Base-by-base conservation (phyloP, 2,888 invertebrate genomes). In the Drosophila imparisetae region DNA sequence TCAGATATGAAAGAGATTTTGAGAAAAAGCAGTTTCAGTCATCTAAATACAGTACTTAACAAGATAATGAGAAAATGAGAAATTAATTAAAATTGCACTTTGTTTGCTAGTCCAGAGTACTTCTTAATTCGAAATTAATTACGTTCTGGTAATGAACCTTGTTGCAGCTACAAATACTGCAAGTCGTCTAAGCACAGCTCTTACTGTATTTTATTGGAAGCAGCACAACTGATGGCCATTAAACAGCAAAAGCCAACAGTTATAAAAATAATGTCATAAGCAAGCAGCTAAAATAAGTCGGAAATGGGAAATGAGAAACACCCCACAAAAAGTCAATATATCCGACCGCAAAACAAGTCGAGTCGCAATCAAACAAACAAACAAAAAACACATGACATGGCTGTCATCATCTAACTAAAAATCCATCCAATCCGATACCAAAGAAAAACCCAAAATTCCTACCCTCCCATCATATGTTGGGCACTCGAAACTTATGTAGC, bases 221-320 rank as follows among this genome's bases (percentile, higher is more conserved):
- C 58, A 42, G 38, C 69, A 49, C 65, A 75, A 66, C 68, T 80
- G 76, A 53, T 30, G 40, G 34, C 63, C 78, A 78, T 80, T 78
- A 69, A 68, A 63, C 69, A 57, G 67, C 55, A 66, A 71, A 71
- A 76, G 58, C 49, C 61, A 64, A 63, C 61, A 60, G 59, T 65
- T 54, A 45, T 24, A 68, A 66, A 74, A 68, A 67, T 54, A 78
- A 66, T 78, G 74, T 69, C 78, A 77, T 73, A 78, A 78, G n/a
- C 11, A 34, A 61, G 34, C 45, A 49, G 48, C 45, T 11, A 75
- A 75, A 67, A 65, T 42, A 52, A 3, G 4, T 45, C 7, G 21
- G 21, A 21, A 45, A 15, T 24, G 21, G 21, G 48, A 48, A 36
- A 30, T 55, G 18, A 6, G 1, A 11, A 36, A 27, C 18, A 5